Evolutionary conservation across 2,113 vertebrate genomes (phyloP).

Genomic region (Scolopax mira): DNA sequence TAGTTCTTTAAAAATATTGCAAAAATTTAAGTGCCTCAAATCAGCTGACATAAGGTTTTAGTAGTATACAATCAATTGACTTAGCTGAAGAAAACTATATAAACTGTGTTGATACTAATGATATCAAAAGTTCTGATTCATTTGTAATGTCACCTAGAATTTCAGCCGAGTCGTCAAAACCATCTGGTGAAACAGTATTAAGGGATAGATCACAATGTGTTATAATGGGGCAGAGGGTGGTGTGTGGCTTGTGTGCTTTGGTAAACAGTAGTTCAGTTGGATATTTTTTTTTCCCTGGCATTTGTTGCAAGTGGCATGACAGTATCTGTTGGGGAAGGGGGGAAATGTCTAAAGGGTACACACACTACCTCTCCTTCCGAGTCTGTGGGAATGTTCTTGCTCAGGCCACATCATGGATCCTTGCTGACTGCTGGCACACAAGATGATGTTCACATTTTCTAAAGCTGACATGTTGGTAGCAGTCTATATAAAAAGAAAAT

Average conservation of each 20-base stretch:
- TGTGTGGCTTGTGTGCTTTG: background rate
- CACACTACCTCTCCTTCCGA: background rate
- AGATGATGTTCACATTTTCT: background rate
- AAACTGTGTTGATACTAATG: background rate
- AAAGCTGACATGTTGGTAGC: background rate
- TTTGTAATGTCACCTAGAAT: background rate
- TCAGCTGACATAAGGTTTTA: background rate
- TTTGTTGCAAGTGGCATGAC: background rate
- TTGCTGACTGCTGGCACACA: background rate
- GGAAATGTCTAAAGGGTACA: rapidly evolving
- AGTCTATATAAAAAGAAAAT: background rate
- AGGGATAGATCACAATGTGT: background rate
- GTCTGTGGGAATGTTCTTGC: background rate
- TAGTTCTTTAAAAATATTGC: background rate
- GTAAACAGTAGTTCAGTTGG: background rate
- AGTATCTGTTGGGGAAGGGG: background rate
- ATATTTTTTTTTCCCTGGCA: background rate
- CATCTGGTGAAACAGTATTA: background rate
- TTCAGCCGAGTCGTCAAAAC: background rate
- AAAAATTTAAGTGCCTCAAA: background rate
- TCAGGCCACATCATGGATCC: background rate
- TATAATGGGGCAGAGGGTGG: background rate
- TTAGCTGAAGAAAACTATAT: background rate
- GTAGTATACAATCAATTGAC: background rate
- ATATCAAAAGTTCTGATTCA: background rate